These are phyloP conservation scores for Pampusana beccarii DNA, from an alignment of 2,113 vertebrate species.

Conservation along the genomic window DNA sequence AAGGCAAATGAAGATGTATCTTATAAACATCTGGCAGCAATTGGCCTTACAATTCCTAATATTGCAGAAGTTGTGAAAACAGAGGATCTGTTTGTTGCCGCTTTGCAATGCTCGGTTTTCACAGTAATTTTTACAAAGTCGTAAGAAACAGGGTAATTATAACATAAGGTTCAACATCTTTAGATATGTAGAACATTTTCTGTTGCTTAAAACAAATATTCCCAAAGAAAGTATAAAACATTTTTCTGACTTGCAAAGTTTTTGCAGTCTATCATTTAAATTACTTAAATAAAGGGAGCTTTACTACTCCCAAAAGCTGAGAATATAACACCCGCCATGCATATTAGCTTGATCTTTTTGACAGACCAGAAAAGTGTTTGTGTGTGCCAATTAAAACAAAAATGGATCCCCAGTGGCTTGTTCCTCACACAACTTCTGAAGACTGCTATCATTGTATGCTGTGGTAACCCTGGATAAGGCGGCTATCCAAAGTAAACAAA, in stretches of 20 bases:
- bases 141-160: slow-evolving; percentile 74
- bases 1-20: slow-evolving; percentile 30
- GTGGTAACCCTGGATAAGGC: slow-evolving; percentile 81
- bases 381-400: slow-evolving; percentile 86
- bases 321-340: slow-evolving; percentile 83
- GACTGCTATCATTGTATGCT: slow-evolving; percentile 84
- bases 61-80: slow-evolving; percentile 56
- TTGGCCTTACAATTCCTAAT: slow-evolving; percentile 41
- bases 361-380: slow-evolving; percentile 81
- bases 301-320: slow-evolving; percentile 83
- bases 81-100: slow-evolving; percentile 59
- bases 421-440: slow-evolving; percentile 81
- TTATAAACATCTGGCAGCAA: slow-evolving; percentile 72
- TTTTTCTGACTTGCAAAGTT: slow-evolving; percentile 83
- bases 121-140: slow-evolving; percentile 56
- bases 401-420: slow-evolving; percentile 81
- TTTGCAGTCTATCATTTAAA: slow-evolving; percentile 87
- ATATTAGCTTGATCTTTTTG: slow-evolving; percentile 84
- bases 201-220: slow-evolving; percentile 83
- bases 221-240: slow-evolving; percentile 82
- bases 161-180: slow-evolving; percentile 80
- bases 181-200: slow-evolving; percentile 80
- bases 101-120: slow-evolving; percentile 61
- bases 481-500: slow-evolving; percentile 85
- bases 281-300: slow-evolving; percentile 87